Evolutionary conservation across 2,797 vertebrate genomes (phyloP).

Genomic region (Pangasius djambal): DNA sequence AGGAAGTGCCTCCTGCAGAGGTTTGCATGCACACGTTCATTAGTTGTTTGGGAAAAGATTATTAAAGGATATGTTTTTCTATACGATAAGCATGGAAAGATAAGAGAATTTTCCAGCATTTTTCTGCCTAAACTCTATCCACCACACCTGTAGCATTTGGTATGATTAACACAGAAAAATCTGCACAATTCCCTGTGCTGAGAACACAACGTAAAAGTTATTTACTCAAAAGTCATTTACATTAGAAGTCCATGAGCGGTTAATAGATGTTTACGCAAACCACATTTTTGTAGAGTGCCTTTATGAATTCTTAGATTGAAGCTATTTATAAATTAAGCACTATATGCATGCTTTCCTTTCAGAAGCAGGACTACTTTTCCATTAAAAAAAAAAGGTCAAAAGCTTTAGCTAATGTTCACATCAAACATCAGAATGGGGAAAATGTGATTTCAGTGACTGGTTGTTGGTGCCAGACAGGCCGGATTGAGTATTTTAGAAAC

Average conservation of each 20-base stretch:
- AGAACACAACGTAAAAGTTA: background rate
- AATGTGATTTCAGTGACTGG: no score
- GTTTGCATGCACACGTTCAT: background rate
- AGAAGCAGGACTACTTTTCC: background rate
- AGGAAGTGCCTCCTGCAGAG: constrained; percentile 9
- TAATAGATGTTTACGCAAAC: background rate
- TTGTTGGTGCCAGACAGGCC: no score
- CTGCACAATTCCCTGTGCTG: background rate
- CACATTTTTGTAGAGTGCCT: background rate
- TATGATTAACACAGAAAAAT: background rate
- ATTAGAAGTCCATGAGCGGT: background rate
- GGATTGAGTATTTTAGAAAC: no score
- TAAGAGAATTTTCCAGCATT: background rate
- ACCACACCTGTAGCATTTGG: background rate
- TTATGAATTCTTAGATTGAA: background rate
- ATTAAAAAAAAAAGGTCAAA: background rate
- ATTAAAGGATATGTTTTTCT: background rate
- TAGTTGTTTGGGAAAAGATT: background rate
- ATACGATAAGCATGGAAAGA: background rate
- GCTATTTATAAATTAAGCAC: background rate
- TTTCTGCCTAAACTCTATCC: background rate
- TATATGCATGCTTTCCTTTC: background rate
- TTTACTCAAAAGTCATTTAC: background rate
- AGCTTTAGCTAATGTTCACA: background rate
- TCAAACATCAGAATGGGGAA: background rate